Evolutionary conservation across 1,140 invertebrate species (phyloP), one percentile per base, ranked within the genome.

Genomic region (Cyrtorhinus lividipennis): DNA sequence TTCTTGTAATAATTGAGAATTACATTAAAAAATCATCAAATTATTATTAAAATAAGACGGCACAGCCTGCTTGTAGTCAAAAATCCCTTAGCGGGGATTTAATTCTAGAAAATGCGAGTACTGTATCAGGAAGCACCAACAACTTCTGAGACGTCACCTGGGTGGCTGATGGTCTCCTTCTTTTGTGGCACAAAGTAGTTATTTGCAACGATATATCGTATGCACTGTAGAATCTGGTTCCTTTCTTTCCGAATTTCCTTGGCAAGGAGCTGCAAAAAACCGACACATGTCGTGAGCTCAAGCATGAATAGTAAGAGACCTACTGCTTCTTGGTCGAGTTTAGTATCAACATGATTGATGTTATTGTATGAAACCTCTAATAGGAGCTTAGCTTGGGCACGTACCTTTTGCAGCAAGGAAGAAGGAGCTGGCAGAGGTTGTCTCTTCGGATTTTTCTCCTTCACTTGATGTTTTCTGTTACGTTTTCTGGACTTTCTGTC

Each of bases 211-310:
- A 87, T 81, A 77, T 82, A 80, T 65, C 81, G 81, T 12, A 88
- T 78, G 74, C 86, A 88, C 68, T 88, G 86, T 61, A 85, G 75
- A 57, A 88, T 77, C 23, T 83, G 73, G 73, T 88, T 90, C 65
- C 87, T 73, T 74, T 90, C 87, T 67, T 86, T 81, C 53, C 74
- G 69, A 62, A 85, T 82, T 72, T 85, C 82, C 56, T 74, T 74
- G 59, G 73, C 74, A 23, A 85, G 72, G 25, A 69, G 61, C 68
- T 69, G 64, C 62, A 66, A 63, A 53, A 18, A 56, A n/a, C n/a
- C n/a, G n/a, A n/a, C n/a, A n/a, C n/a, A n/a, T n/a, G n/a, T n/a
- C n/a, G n/a, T n/a, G n/a, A n/a, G n/a, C n/a, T n/a, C n/a, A n/a
- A n/a, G n/a, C n/a, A n/a, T n/a, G n/a, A n/a, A n/a, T n/a, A n/a